Conservation (phyloP, 2,113 vertebrate species). For the Antigone vipio region DNA sequence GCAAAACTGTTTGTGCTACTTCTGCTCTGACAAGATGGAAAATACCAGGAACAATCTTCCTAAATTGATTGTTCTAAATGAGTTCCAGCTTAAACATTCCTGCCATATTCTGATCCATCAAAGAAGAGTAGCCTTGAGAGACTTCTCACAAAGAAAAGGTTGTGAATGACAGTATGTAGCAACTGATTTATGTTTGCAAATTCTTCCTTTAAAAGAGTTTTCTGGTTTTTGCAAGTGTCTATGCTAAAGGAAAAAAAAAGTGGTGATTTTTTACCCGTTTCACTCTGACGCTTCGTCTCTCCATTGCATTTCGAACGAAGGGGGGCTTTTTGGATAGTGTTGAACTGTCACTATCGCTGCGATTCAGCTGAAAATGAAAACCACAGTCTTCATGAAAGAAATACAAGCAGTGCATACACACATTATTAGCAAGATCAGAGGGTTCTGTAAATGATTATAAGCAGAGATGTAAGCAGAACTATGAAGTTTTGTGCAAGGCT, state of each 20-base stretch:
- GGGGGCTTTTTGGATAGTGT: slow-evolving; percentile 94
- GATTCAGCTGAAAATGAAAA: slow-evolving; percentile 83
- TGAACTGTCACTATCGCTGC: slow-evolving; percentile 97
- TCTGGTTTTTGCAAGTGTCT: neutral
- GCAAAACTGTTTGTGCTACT: neutral
- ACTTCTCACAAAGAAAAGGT: neutral
- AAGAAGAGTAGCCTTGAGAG: neutral
- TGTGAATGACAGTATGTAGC: neutral
- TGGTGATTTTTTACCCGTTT: slow-evolving; percentile 83
- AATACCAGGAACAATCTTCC: neutral
- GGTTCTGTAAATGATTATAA: neutral
- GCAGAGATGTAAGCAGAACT: neutral
- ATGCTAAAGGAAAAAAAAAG: neutral
- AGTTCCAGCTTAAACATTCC: neutral
- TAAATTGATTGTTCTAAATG: neutral
- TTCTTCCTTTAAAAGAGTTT: neutral
- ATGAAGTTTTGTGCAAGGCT: neutral
- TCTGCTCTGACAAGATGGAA: neutral
- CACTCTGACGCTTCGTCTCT: slow-evolving; percentile 91
- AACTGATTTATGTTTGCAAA: neutral
- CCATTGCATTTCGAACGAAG: slow-evolving; percentile 91
- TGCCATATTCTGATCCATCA: neutral
- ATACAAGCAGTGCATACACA: neutral
- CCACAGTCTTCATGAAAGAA: neutral
- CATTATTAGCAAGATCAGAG: neutral